Conservation (phyloP, 2,113 vertebrate genomes). For the Pteronura brasiliensis region DNA sequence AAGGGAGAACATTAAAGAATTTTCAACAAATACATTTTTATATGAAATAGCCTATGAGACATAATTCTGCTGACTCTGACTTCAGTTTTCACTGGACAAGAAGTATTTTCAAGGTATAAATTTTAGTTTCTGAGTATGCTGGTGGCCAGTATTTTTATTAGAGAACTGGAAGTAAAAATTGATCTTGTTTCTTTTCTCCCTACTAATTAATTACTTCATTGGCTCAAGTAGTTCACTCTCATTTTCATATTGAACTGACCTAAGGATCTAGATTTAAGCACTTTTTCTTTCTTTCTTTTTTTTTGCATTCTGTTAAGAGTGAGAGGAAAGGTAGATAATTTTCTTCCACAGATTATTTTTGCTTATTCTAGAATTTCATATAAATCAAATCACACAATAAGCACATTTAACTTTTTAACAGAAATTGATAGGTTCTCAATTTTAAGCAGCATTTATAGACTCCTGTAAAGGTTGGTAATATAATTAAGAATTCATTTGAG, state of each 20-base stretch:
- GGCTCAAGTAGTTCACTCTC: neutral
- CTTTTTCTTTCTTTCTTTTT: neutral
- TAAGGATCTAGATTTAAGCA: neutral
- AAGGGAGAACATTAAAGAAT: neutral
- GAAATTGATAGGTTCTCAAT: neutral
- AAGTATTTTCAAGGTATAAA: neutral
- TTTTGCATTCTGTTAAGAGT: neutral
- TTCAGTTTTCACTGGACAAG: neutral
- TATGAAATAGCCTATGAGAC: neutral
- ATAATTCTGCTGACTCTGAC: neutral
- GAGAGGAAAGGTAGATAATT: neutral
- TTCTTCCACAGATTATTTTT: neutral
- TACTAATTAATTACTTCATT: neutral
- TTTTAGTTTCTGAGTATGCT: neutral
- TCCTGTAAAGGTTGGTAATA: neutral
- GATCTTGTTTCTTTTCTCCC: no score
- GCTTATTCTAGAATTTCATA: neutral
- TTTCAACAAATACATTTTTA: neutral
- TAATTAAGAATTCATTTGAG: neutral
- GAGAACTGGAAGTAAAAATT: neutral
- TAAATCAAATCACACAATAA: neutral
- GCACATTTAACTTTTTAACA: neutral
- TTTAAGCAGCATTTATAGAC: neutral
- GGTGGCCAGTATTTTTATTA: neutral
- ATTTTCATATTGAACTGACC: neutral